Evolutionary conservation across 2,888 invertebrate genomes (phyloP), one percentile per base, ranked within the genome.

Genomic region (Drosophila lacicola): DNA sequence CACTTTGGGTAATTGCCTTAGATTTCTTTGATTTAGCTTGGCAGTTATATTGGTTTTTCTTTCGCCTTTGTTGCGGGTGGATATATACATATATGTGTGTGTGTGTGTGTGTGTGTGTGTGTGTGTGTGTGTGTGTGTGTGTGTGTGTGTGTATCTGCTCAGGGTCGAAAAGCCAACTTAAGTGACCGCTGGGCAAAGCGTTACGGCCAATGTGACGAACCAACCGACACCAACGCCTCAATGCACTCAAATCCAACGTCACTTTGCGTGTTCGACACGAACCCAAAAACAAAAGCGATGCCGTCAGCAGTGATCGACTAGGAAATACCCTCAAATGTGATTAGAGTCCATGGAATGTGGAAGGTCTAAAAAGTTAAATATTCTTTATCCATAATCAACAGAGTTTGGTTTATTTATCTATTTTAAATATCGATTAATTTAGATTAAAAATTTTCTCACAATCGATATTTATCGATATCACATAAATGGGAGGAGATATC

Each of bases 251-350:
- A 60, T 42, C 36, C 66, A 61, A 19, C 66, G 54, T 64, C 65
- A 14, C 14, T 54, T 82, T 89, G 85, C 82, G 82, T 82, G 82
- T 61, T 67, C 56, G 66, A 73, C 74, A 70, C 70, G 62, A 80
- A 57, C 64, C 64, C 56, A 67, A 17, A 13, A 34, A 64, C 2
- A n/a, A 19, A 8, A 8, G 8, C 2, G 29, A 8, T 29, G 8
- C 8, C 0, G 25, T 8, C 0, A 4, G 5, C 8, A 8, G 5
- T 8, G 29, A 1, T 0, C 29, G 8, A 29, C 29, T 29, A 29
- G 29, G 0, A 29, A 29, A 29, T 29, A 29, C 29, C 29, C 29
- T 29, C 8, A 8, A 29, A 25, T 25, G 5, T 21, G 21, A 21
- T 21, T 5, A 4, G 5, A 21, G 21, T 4, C 21, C 5, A 5